A percentile compares a stretch with the other conserved stretches of the same genome.
phyloP scores from a whole-genome alignment of 1,140 invertebrate genomes.

The silkworm (Bombyx mori) region DNA sequence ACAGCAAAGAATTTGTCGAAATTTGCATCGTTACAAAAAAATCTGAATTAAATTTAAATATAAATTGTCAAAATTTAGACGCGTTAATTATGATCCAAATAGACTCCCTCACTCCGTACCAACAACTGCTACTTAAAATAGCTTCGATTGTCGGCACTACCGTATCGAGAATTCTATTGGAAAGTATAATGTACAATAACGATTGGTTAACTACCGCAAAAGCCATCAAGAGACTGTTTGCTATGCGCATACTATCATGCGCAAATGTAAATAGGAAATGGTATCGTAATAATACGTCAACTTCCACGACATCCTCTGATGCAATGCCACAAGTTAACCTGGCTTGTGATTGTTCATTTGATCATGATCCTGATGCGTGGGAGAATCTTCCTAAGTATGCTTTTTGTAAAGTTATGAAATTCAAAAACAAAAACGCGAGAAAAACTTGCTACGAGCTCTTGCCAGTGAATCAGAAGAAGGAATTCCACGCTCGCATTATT shows the following conservation, averaged over 20 bases:
- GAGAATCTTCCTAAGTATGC: conserved; percentile 63
- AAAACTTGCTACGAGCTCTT: conserved; percentile 66
- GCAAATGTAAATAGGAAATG: conserved; percentile 35
- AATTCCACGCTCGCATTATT: conserved; percentile 67
- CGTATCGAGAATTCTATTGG: conserved; percentile 60
- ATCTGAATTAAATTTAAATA: conserved; percentile 44
- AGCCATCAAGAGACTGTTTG: conserved; percentile 58
- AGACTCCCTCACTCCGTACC: conserved; percentile 65
- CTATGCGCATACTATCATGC: conserved; percentile 47
- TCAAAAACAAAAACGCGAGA: conserved; percentile 57
- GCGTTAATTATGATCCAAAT: conserved; percentile 69
- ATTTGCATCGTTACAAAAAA: conserved; percentile 47
- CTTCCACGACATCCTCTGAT: conserved; percentile 22
- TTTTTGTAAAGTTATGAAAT: conserved; percentile 69
- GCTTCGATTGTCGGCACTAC: conserved; percentile 67
- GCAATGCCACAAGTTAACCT: conserved; percentile 21
- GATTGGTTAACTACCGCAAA: conserved; percentile 49
- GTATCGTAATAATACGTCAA: conserved; percentile 21
- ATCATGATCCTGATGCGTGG: conserved; percentile 36
- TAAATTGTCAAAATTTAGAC: conserved; percentile 55
- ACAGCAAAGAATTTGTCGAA: conserved; percentile 28
- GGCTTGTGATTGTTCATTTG: conserved; percentile 51
- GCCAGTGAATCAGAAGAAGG: conserved; percentile 68
- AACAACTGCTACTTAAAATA: conserved; percentile 69
- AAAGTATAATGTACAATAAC: conserved; percentile 67